Percentiles rank a stretch among this genome's conserved stretches.
phyloP scores from a whole-genome alignment of 92 coral and sea anemone species.

The Umimayanthus chanpuru region DNA sequence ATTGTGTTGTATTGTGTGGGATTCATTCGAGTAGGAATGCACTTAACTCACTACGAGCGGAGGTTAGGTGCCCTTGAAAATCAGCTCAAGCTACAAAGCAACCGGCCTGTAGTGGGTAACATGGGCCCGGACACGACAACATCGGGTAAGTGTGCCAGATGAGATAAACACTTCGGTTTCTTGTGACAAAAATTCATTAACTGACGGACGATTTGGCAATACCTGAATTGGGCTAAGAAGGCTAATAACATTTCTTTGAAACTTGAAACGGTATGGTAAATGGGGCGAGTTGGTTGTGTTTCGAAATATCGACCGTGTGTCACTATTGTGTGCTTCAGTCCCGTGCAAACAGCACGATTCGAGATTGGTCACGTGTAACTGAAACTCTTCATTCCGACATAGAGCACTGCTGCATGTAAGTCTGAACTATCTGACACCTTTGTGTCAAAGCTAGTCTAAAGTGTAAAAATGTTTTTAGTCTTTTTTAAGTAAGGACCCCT shows the following conservation, averaged over 20 bases:
- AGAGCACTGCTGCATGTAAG: too few species aligned
- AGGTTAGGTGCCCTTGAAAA: conserved; percentile 3
- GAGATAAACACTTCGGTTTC: not conserved
- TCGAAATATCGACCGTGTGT: not conserved
- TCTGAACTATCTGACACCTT: too few species aligned
- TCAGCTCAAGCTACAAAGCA: not conserved
- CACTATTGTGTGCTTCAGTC: too few species aligned
- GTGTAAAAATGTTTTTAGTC: too few species aligned
- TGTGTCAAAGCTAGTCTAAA: too few species aligned
- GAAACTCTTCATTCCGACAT: too few species aligned
- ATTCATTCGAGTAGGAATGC: conserved; percentile 34
- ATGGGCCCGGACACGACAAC: not conserved
- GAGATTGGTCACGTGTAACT: not conserved
- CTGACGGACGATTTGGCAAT: not conserved
- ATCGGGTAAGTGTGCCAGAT: not conserved
- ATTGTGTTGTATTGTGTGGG: conserved; percentile 37
- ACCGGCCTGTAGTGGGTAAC: not conserved
- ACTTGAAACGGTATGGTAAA: not conserved
- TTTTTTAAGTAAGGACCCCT: too few species aligned
- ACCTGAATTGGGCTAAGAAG: not conserved
- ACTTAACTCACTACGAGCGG: conserved; percentile 23
- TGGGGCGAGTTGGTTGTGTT: not conserved
- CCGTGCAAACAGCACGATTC: not conserved
- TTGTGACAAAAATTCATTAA: not conserved
- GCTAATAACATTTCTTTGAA: too few species aligned